These are phyloP conservation scores for Coenonympha glycerion DNA, from an alignment of 2,888 invertebrate genomes.

Conservation along the genomic window DNA sequence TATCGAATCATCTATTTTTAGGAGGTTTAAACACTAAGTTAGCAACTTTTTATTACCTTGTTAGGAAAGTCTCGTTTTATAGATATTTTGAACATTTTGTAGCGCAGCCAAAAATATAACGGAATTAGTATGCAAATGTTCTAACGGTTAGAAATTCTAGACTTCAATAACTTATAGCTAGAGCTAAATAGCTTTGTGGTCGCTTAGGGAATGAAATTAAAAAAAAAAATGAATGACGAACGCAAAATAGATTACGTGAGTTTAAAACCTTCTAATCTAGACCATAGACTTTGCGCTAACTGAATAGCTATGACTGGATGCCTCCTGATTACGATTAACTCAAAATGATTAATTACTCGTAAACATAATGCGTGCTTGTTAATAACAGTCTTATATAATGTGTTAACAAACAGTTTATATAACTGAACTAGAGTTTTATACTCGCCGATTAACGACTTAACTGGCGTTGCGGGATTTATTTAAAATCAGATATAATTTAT, in stretches of 20 bases:
- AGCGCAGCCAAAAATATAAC: neutral
- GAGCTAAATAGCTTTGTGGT: too few species aligned
- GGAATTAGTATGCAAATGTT: neutral
- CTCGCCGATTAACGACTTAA: neutral
- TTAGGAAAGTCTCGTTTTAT: constrained; percentile 1
- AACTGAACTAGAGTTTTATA: neutral
- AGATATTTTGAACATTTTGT: neutral
- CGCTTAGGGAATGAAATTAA: too few species aligned
- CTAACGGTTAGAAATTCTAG: neutral
- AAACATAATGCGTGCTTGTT: neutral
- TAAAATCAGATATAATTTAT: too few species aligned
- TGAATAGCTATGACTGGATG: too few species aligned
- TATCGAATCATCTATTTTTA: too few species aligned
- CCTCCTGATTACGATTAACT: neutral
- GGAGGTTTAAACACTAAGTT: too few species aligned
- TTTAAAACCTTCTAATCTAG: too few species aligned
- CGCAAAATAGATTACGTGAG: too few species aligned
- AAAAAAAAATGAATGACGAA: too few species aligned
- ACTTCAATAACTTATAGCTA: neutral
- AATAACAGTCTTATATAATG: neutral
- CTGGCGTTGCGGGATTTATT: too few species aligned
- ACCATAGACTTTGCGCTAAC: too few species aligned
- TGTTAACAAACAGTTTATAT: neutral
- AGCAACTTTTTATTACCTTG: too few species aligned
- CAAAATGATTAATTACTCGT: neutral